Base-by-base conservation (phyloP, 1,140 invertebrate genomes). In the Campodea augens region DNA sequence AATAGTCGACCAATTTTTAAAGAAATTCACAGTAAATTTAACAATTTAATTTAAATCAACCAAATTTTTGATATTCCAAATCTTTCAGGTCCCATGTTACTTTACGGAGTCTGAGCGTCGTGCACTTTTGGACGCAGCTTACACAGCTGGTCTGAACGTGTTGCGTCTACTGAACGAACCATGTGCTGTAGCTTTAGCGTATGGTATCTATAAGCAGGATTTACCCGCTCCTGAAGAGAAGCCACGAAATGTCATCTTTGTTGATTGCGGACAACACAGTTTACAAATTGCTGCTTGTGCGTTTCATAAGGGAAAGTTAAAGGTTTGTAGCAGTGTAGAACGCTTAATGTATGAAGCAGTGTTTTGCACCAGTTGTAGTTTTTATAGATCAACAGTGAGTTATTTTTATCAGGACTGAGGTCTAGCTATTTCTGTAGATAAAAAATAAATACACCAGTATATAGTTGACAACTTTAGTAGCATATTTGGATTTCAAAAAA, bases 161-260 rank as follows among this genome's bases (percentile, higher is more conserved):
- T 63, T 98, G 25, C 76, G 88, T 47, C 65, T 98, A 24, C 81
- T 98, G 68, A 98, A 98, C 63, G 95, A 98, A 66, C 90, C 91
- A 15, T 90, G 92, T 13, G 91, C 95, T 4, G 90, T 88, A 43
- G 89, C 90, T 21, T 66, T 98, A 20, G 77, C 81, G 21, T 98
- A 98, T 66, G 93, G 92, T 48, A 93, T 98, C 60, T 98, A 97
- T 59, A 95, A 95, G 62, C 82, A 92, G 59, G 91, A 96, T 64
- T 66, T 96, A 44, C 92, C 91, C 21, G 70, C 71, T 38, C 66
- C 75, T 2, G 86, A 90, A 53, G 82, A 90, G 48, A 80, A 86
- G 50, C 78, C 90, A 1, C 70, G 81, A 47, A 84, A 89, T 64
- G 81, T 95, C 23, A 74, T 89, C 1, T 95, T 96, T 64, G 80